These are phyloP conservation scores for Drosophila varians DNA, from an alignment of 1,140 invertebrate species.

Conservation along the genomic window DNA sequence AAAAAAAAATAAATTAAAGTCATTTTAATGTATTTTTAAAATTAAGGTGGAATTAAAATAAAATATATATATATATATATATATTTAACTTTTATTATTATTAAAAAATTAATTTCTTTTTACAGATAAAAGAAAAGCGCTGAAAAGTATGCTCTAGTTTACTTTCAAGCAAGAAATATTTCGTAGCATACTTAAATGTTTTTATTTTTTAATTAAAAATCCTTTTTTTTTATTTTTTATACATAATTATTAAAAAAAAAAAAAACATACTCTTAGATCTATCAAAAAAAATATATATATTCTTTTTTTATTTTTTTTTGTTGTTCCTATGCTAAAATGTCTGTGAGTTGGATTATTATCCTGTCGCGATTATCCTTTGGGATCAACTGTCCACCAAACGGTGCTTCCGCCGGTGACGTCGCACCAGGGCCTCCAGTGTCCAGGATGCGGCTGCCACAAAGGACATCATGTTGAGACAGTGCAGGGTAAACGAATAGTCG, in stretches of 20 bases:
- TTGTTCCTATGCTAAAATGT: constrained; percentile 13
- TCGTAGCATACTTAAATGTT: neutral
- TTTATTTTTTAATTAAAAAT: neutral
- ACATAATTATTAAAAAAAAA: no score
- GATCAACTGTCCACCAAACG: constrained; percentile 19
- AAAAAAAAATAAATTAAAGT: constrained; percentile 24
- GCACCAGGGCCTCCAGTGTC: constrained; percentile 82
- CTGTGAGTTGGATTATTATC: constrained; percentile 10
- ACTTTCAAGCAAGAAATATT: neutral
- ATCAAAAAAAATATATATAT: constrained; percentile 30
- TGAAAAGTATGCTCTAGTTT: no score
- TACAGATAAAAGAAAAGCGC: no score
- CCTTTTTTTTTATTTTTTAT: constrained; percentile 4
- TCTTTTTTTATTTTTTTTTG: neutral
- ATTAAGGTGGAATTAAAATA: constrained; percentile 38
- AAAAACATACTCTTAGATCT: constrained; percentile 14
- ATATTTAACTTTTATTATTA: no score
- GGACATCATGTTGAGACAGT: constrained; percentile 87
- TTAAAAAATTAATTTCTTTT: no score
- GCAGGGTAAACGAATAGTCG: constrained; percentile 86
- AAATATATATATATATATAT: constrained; percentile 9
- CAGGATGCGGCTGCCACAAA: constrained; percentile 86
- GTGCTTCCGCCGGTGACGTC: constrained; percentile 45
- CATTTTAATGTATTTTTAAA: constrained; percentile 39
- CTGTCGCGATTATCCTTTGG: neutral